These are phyloP conservation scores for Cossypha dichroa DNA, from an alignment of 2,797 vertebrate species.

Conservation along the genomic window DNA sequence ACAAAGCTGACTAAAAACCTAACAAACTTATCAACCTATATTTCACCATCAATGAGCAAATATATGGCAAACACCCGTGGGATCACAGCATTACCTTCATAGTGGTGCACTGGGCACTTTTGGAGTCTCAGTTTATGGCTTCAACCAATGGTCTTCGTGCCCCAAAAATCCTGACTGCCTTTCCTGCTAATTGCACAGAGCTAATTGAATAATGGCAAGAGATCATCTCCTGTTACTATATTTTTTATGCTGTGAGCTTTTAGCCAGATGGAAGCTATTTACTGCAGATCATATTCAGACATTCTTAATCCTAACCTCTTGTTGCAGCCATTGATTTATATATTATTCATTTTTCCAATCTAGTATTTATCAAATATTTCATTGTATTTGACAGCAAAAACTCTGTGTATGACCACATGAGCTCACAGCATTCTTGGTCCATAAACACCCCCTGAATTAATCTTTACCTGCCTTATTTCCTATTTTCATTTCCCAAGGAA, in stretches of 20 bases:
- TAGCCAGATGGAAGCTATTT: neutral
- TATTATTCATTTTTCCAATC: neutral
- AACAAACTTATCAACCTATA: neutral
- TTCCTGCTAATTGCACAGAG: neutral
- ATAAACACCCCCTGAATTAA: neutral
- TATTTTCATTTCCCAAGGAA: neutral
- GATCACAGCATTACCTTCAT: no score
- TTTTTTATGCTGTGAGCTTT: neutral
- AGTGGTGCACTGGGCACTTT: fast-evolving
- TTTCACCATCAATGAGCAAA: neutral
- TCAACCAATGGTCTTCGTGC: neutral
- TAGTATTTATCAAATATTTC: neutral
- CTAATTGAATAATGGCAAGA: neutral
- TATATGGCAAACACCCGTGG: neutral
- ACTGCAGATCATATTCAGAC: neutral
- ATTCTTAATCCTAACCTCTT: neutral
- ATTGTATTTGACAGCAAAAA: neutral
- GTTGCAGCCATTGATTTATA: neutral
- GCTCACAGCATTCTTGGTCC: neutral
- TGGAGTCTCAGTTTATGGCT: neutral
- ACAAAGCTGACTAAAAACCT: neutral
- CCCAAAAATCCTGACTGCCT: neutral
- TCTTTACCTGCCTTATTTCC: neutral
- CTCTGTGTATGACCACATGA: neutral
- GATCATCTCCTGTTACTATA: neutral